Evolutionary conservation across 2,888 invertebrate genomes (phyloP).

Genomic region (Polydrusus cervinus): DNA sequence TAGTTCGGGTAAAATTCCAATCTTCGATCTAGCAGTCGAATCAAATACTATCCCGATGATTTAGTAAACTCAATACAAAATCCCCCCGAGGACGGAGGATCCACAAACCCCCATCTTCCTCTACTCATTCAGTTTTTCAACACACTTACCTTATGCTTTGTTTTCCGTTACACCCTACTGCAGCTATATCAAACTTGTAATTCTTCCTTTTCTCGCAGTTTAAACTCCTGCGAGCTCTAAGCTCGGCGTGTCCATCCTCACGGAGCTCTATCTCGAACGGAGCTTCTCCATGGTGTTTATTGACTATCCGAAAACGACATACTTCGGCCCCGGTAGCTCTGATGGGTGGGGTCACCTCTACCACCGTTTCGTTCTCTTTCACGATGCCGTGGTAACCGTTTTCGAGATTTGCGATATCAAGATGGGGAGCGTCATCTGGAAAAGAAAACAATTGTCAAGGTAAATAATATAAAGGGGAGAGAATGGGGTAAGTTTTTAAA

Average conservation of each 20-base stretch:
- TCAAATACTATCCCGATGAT: no score
- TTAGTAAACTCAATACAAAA: no score
- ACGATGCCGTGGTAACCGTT: conserved; percentile 95
- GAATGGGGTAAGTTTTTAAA: no score
- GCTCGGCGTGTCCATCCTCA: conserved; percentile 84
- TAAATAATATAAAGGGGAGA: not conserved
- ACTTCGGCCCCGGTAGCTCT: conserved; percentile 79
- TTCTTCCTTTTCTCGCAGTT: conserved; percentile 96
- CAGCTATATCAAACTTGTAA: conserved; percentile 97
- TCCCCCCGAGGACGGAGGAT: no score
- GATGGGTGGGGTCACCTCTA: conserved; percentile 94
- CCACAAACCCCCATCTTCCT: not conserved
- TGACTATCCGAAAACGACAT: conserved; percentile 91
- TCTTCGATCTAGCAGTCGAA: no score
- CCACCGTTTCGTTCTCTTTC: conserved; percentile 92
- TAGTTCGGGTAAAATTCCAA: no score
- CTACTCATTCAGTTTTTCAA: not conserved
- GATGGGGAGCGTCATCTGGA: conserved; percentile 76
- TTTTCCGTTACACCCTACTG: conserved; percentile 91
- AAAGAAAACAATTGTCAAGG: conserved; percentile 59
- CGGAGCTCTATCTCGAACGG: conserved; percentile 79
- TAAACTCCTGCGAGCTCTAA: conserved; percentile 87
- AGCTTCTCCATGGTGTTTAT: conserved; percentile 94
- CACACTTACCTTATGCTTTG: conserved; percentile 73
- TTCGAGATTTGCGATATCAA: conserved; percentile 86